Evolutionary conservation across 2,888 invertebrate species (phyloP).

Genomic region (Pardosa pseudoannulata): DNA sequence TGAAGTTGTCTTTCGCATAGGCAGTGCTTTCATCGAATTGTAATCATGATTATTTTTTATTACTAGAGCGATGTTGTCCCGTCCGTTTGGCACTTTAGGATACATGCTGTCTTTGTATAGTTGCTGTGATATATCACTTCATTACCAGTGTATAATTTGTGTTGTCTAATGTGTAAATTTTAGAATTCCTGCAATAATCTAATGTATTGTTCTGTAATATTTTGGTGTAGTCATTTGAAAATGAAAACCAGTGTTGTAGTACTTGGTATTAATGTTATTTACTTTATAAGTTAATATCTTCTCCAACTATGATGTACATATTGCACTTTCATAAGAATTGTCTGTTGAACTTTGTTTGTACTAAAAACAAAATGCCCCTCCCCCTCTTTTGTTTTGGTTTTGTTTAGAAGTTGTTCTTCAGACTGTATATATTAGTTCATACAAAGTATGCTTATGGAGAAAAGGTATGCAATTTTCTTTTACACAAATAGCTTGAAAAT

Average conservation of each 20-base stretch:
- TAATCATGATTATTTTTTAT: slow-evolving; percentile 51
- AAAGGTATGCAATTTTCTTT: too few relatives aligned
- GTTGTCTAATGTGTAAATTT: slow-evolving; percentile 32
- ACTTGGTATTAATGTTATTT: slow-evolving; percentile 17
- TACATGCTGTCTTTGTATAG: slow-evolving; percentile 49
- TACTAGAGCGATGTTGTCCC: slow-evolving; percentile 61
- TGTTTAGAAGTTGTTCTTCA: neutral
- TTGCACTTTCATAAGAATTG: neutral
- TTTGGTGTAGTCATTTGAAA: slow-evolving; percentile 39
- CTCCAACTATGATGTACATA: slow-evolving; percentile 3
- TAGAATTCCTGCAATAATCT: slow-evolving; percentile 51
- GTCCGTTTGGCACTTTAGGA: slow-evolving; percentile 62
- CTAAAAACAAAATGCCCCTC: neutral
- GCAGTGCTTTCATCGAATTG: slow-evolving; percentile 52
- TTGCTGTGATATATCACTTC: slow-evolving; percentile 65
- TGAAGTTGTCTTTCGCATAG: slow-evolving; percentile 37
- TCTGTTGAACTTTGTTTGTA: neutral
- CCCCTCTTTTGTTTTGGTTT: too few relatives aligned
- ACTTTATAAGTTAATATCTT: slow-evolving; percentile 32
- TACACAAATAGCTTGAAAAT: too few relatives aligned
- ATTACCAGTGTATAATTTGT: slow-evolving; percentile 53
- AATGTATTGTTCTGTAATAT: slow-evolving; percentile 25
- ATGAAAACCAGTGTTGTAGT: slow-evolving; percentile 45
- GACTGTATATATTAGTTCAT: too few relatives aligned
- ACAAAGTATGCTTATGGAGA: too few relatives aligned